These are phyloP conservation scores for Seriola aureovittata DNA, from an alignment of 2,113 vertebrate species.

Conservation along the genomic window DNA sequence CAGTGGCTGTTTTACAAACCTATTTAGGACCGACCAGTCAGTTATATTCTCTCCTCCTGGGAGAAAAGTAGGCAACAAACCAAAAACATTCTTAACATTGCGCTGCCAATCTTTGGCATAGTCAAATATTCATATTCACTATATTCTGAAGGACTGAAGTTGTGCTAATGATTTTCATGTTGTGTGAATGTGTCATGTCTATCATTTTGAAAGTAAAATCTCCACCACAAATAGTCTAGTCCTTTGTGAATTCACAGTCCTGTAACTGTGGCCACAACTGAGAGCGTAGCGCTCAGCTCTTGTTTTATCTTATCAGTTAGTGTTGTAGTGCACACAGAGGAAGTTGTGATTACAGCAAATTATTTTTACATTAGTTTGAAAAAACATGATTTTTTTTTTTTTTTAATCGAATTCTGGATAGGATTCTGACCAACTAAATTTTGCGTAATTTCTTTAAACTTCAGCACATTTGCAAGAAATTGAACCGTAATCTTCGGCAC, in stretches of 20 bases:
- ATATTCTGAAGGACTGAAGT: background rate
- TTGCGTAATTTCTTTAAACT: too few relatives aligned
- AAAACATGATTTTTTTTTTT: too few relatives aligned
- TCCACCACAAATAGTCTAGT: conserved; percentile 17
- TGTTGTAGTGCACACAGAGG: background rate
- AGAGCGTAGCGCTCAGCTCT: background rate
- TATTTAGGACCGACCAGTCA: background rate
- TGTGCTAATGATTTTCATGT: background rate
- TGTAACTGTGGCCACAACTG: conserved; percentile 28
- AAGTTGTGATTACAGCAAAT: too few relatives aligned
- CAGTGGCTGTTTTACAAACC: conserved; percentile 3
- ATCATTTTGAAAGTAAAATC: conserved; percentile 5
- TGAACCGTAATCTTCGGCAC: background rate
- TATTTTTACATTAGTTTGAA: too few relatives aligned
- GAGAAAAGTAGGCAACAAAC: background rate
- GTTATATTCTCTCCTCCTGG: background rate
- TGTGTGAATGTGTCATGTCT: conserved; percentile 1
- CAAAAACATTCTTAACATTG: background rate
- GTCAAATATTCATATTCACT: background rate
- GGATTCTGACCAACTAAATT: too few relatives aligned
- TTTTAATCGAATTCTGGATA: too few relatives aligned
- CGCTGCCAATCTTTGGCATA: background rate
- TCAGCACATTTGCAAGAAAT: background rate
- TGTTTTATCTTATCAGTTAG: background rate
- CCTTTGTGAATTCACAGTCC: conserved; percentile 1